Percentiles rank a stretch among this genome's conserved stretches.
Conservation (phyloP, 2,888 invertebrate species). For the Sisyra terminalis region DNA sequence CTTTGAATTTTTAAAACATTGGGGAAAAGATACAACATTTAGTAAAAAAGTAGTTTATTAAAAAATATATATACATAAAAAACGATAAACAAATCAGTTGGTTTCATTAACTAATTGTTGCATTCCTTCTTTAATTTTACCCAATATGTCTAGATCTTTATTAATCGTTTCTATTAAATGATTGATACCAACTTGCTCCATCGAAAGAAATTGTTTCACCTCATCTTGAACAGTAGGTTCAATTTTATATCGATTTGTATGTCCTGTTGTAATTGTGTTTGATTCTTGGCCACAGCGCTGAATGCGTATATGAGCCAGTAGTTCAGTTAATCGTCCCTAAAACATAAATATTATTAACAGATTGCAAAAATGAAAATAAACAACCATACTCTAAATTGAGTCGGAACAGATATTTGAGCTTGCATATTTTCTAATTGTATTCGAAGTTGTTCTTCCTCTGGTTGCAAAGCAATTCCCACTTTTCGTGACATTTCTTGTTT, state of each 20-base stretch:
- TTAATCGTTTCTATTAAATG: conserved; percentile 72
- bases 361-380: conserved; percentile 1
- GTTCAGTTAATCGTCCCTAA: conserved; percentile 76
- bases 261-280: conserved; percentile 34
- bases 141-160: conserved; percentile 59
- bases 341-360: conserved; percentile 10
- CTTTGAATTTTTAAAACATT: too few relatives aligned
- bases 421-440: conserved; percentile 76
- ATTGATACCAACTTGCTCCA: conserved; percentile 81
- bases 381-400: conserved; percentile 69
- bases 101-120: too few relatives aligned
- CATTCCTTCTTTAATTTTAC: conserved; percentile 65
- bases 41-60: too few relatives aligned
- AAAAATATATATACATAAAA: too few relatives aligned
- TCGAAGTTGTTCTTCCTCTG: conserved; percentile 81
- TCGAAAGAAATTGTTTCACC: conserved; percentile 58
- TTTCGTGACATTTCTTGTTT: conserved; percentile 81
- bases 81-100: too few relatives aligned
- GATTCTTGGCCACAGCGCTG: conserved; percentile 40
- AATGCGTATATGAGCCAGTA: conserved; percentile 72
- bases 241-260: conserved; percentile 60
- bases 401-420: conserved; percentile 76
- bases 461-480: conserved; percentile 69
- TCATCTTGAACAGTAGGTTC: conserved; percentile 54
- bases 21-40: too few relatives aligned